phyloP scores from a whole-genome alignment of 1,140 invertebrate genomes.

The Macrobrachium rosenbergii region DNA sequence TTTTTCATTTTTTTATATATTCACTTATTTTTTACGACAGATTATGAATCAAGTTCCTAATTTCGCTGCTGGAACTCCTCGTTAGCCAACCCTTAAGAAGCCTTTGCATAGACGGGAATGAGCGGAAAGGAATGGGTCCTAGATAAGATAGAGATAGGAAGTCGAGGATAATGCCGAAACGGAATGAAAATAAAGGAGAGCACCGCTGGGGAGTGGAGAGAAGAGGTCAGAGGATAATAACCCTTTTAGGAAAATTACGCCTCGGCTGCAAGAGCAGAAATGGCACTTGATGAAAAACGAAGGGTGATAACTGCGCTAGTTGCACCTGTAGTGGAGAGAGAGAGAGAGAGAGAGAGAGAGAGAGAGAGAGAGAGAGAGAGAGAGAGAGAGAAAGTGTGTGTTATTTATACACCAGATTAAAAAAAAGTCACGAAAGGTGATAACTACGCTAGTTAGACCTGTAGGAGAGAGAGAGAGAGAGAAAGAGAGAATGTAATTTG shows the following conservation, averaged over 20 bases:
- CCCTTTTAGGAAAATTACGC: not conserved
- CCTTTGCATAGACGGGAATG: not conserved
- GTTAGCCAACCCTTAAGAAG: too few relatives aligned
- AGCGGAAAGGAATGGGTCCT: not conserved
- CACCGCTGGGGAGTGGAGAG: not conserved
- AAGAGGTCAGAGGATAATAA: not conserved
- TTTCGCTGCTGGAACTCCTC: too few relatives aligned
- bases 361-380: slow-evolving; percentile 41
- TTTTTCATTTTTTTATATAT: too few relatives aligned
- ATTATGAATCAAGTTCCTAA: too few relatives aligned
- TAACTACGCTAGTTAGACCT: not conserved
- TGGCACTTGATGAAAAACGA: too few relatives aligned
- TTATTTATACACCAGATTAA: too few relatives aligned
- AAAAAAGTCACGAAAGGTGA: not conserved
- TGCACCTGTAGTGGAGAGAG: not conserved
- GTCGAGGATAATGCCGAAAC: too few relatives aligned
- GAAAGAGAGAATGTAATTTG: too few relatives aligned
- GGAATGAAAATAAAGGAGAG: not conserved
- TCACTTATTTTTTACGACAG: too few relatives aligned
- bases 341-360: slow-evolving; percentile 31
- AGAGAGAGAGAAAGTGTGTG: too few relatives aligned
- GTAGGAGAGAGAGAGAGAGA: slow-evolving; percentile 2
- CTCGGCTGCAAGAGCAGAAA: not conserved
- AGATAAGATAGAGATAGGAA: not conserved
- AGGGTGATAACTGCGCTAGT: too few relatives aligned